Base-by-base conservation (phyloP, 1,140 invertebrate genomes). In the Reticulitermes speratus region DNA sequence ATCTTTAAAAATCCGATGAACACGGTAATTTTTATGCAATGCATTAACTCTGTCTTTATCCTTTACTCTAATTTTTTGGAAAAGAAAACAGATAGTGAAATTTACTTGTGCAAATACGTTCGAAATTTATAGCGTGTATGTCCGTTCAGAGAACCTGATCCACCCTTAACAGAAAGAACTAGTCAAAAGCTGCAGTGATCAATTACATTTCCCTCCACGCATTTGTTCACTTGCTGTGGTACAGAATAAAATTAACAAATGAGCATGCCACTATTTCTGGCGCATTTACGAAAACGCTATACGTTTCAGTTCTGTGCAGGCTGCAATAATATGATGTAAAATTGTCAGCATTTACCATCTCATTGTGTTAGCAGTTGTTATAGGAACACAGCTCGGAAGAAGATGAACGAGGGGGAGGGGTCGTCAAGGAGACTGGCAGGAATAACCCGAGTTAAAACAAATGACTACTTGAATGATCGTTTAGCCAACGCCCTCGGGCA, bases 401-500 rank as follows among this genome's bases (percentile, higher is more conserved):
- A 75, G 25, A 30, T n/a, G 25, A n/a, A 30, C 3, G 65, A 30
- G 65, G 65, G 6, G 8, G 65, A 75, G 25, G 65, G 65, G 65
- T 75, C 65, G 65, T n/a, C n/a, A 75, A 30, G 65, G 65, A 75
- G 65, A 55, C 52, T 16, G 52, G 16, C 16, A 55, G 52, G 52
- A 19, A 55, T 16, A 55, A 55, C 52, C 7, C 14, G 19, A 16
- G 65, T 75, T 75, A 75, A 75, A 75, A 75, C 65, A 75, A 75
- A 75, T 75, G 65, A 75, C 65, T 75, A 16, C 65, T 75, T 75
- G 65, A 75, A 75, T 75, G 65, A 75, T 75, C 65, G n/a, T 75
- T 75, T 75, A n/a, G n/a, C 65, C 65, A 25, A 75, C 16, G n/a
- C 65, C 65, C 65, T 30, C 7, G n/a, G n/a, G 65, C 25, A n/a